A percentile compares a stretch with the other conserved stretches of the same genome.
Evolutionary conservation across 1,140 invertebrate genomes (phyloP).

Genomic region (Euschistus heros): DNA sequence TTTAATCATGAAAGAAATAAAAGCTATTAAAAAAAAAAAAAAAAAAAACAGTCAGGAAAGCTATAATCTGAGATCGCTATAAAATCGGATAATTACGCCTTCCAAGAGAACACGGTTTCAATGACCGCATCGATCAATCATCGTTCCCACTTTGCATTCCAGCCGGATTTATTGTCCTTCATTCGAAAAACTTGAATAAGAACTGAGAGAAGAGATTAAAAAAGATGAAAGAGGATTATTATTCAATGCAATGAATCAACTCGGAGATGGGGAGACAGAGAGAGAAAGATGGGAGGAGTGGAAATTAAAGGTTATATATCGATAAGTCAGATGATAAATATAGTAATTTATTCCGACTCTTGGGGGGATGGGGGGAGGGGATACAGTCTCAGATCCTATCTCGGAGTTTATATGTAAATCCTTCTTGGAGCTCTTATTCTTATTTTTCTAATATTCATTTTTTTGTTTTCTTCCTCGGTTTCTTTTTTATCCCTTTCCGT

Average conservation of each 20-base stretch:
- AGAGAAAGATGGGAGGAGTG: slow-evolving; percentile 1
- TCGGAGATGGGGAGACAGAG: slow-evolving; percentile 1
- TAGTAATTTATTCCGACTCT: slow-evolving; percentile 16
- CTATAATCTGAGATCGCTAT: no score
- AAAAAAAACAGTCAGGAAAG: no score
- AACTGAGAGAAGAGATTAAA: background rate
- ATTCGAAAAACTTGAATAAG: slow-evolving; percentile 1
- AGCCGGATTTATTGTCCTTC: background rate
- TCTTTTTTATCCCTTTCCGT: background rate
- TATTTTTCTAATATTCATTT: background rate
- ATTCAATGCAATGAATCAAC: slow-evolving; percentile 14
- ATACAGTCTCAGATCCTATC: slow-evolving; percentile 15
- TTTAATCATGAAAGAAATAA: no score
- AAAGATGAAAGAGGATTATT: slow-evolving; percentile 2
- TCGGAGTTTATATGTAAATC: slow-evolving; percentile 14
- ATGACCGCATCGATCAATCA: no score
- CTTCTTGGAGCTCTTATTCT: background rate
- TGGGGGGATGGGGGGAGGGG: background rate
- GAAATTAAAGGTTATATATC: slow-evolving; percentile 16
- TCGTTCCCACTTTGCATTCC: no score
- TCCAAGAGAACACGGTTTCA: no score
- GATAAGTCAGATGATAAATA: slow-evolving; percentile 16
- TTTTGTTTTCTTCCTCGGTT: slow-evolving; percentile 8
- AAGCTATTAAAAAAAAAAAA: no score
- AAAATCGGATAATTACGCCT: no score